Evolutionary conservation across 2,888 invertebrate genomes (phyloP).

Genomic region (Chydorus sphaericus): DNA sequence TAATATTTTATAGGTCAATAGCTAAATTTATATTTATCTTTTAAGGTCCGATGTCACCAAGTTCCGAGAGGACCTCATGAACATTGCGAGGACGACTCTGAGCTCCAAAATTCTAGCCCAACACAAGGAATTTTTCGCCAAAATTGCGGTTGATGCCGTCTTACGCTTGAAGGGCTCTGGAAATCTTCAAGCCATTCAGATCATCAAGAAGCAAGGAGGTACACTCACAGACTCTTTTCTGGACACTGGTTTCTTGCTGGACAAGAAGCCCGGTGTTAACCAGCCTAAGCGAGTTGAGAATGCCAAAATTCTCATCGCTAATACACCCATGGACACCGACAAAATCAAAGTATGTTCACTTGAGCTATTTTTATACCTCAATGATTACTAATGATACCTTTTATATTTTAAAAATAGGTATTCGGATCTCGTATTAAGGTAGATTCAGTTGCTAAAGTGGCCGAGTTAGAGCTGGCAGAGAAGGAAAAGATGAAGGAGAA

Average conservation of each 20-base stretch:
- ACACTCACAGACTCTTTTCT: conserved; percentile 87
- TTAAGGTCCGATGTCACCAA: conserved; percentile 49
- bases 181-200: conserved; percentile 88
- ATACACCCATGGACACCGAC: conserved; percentile 99
- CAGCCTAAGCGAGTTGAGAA: conserved; percentile 93
- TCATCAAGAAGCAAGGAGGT: conserved; percentile 93
- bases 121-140: conserved; percentile 91
- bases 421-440: conserved; percentile 92
- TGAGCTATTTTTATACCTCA: too few relatives aligned
- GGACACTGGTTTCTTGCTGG: conserved; percentile 77
- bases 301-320: conserved; percentile 91
- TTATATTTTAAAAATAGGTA: conserved; percentile 33
- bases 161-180: conserved; percentile 88
- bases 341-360: conserved; percentile 65
- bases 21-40: too few relatives aligned
- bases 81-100: conserved; percentile 92
- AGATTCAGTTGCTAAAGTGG: conserved; percentile 86
- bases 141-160: conserved; percentile 89
- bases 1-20: too few relatives aligned
- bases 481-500: conserved; percentile 99
- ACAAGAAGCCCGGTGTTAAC: conserved; percentile 93
- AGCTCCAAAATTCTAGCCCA: conserved; percentile 96
- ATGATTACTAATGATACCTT: too few relatives aligned
- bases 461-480: conserved; percentile 92
- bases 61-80: conserved; percentile 76